Conservation (phyloP, 2,113 vertebrate species). For the Semicossyphus pulcher region DNA sequence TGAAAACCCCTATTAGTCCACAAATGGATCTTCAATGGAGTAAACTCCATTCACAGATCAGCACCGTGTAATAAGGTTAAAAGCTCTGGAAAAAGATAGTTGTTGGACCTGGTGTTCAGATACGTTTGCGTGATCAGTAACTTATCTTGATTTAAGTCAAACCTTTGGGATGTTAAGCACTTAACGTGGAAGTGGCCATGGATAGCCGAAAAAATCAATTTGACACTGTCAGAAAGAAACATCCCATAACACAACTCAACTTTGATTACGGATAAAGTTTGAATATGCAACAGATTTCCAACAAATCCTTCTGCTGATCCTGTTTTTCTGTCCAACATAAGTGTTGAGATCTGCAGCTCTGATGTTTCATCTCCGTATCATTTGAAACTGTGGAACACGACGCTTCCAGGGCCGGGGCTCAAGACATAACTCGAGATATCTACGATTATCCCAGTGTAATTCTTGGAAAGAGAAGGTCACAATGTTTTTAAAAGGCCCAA, state of each 20-base stretch:
- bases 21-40: not conserved
- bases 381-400: not conserved
- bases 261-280: not conserved
- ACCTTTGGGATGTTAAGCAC: not conserved
- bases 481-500: constrained; percentile 38
- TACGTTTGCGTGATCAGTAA: not conserved
- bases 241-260: too few species aligned
- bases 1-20: not conserved
- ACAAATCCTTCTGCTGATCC: not conserved
- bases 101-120: not conserved
- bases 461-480: constrained; percentile 42
- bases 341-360: not conserved
- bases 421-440: constrained; percentile 41
- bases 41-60: not conserved
- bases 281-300: not conserved
- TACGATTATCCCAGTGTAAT: constrained; percentile 52
- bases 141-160: not conserved
- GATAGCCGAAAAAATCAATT: too few species aligned
- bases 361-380: not conserved
- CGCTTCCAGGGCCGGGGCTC: constrained; percentile 8
- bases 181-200: not conserved
- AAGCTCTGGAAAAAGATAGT: not conserved
- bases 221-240: too few species aligned
- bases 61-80: not conserved
- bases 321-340: not conserved